Conservation (phyloP, 2,888 invertebrate genomes). For the Aproaerema taeniolella region DNA sequence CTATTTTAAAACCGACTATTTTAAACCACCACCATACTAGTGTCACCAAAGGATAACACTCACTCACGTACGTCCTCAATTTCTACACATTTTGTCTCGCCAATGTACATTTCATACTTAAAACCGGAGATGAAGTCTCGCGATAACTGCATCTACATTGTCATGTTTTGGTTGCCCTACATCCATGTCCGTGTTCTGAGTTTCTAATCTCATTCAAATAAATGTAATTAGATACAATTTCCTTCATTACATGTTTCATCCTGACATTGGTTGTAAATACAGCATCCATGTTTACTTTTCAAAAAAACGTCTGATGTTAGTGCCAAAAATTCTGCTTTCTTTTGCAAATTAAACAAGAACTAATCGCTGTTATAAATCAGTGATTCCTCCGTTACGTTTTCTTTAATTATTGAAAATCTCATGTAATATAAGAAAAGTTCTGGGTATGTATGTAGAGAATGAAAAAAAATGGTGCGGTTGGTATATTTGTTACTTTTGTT, state of each 20-base stretch:
- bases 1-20: slow-evolving; percentile 47
- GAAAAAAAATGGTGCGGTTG: too few relatives aligned
- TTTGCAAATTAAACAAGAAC: too few relatives aligned
- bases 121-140: not conserved
- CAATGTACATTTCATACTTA: not conserved
- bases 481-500: too few relatives aligned
- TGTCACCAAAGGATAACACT: slow-evolving; percentile 39
- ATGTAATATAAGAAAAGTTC: too few relatives aligned
- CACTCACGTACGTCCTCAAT: slow-evolving; percentile 9
- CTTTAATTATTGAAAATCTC: too few relatives aligned
- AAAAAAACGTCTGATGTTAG: not conserved
- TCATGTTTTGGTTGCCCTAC: slow-evolving; percentile 5
- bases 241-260: not conserved
- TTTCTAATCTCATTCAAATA: not conserved
- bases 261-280: not conserved
- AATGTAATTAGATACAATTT: not conserved
- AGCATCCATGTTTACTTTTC: slow-evolving; percentile 6
- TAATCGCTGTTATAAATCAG: too few relatives aligned
- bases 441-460: too few relatives aligned
- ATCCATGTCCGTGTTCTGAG: not conserved
- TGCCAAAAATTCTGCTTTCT: slow-evolving; percentile 3
- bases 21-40: slow-evolving; percentile 42
- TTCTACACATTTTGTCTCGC: not conserved
- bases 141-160: too few relatives aligned
- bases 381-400: too few relatives aligned